Evolutionary conservation across 2,797 vertebrate genomes (phyloP).

Genomic region (Echiichthys vipera): DNA sequence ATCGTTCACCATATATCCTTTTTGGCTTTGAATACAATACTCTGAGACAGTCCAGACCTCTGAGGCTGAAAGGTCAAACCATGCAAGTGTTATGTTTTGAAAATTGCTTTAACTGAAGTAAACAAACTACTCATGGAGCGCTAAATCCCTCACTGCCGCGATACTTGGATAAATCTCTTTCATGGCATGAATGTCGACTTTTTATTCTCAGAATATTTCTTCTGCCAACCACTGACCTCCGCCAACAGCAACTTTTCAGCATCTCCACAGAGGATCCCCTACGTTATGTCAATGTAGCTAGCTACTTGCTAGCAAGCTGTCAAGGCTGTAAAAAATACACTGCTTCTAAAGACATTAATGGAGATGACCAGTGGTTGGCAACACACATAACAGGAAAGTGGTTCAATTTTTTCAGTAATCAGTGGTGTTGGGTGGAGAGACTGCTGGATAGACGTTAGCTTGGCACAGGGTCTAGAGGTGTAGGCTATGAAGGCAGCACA

Average conservation of each 20-base stretch:
- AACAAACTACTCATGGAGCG: constrained; percentile 43
- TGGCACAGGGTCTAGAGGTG: neutral
- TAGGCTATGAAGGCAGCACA: no score
- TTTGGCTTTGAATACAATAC: constrained; percentile 34
- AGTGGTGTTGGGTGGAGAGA: neutral
- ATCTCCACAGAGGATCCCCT: constrained; percentile 8
- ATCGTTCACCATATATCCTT: constrained; percentile 8
- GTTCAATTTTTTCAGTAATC: no score
- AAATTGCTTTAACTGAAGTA: constrained; percentile 45
- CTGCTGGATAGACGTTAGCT: neutral
- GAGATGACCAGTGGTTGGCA: neutral
- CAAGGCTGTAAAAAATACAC: constrained; percentile 2
- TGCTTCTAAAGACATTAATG: neutral
- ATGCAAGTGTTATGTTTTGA: constrained; percentile 37
- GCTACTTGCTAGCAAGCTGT: constrained; percentile 1
- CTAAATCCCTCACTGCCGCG: constrained; percentile 15
- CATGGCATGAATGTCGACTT: constrained; percentile 62
- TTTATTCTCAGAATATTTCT: constrained; percentile 37
- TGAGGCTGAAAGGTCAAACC: constrained; percentile 43
- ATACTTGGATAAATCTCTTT: constrained; percentile 33
- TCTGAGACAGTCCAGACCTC: constrained; percentile 32
- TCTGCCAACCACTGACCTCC: constrained; percentile 2
- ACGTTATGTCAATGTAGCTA: neutral
- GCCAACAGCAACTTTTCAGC: constrained; percentile 40
- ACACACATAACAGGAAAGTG: neutral